Evolutionary conservation across 2,113 vertebrate genomes (phyloP), one percentile per base, ranked within the genome.

Genomic region (Cricetomys ansorgei): DNA sequence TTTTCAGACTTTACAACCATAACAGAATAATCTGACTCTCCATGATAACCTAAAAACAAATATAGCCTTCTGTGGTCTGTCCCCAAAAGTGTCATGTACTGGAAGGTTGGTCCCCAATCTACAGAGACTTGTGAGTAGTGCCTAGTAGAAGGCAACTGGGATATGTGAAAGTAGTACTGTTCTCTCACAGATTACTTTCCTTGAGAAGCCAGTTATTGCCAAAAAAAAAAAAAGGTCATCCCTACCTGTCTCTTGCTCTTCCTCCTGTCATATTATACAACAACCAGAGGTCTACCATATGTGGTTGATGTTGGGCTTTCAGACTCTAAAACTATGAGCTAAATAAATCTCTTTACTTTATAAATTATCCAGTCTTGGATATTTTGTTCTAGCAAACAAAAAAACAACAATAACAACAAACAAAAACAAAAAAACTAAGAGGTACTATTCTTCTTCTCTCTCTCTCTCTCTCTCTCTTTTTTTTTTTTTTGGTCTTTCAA

Each of bases 21-120:
- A 90, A 84, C 27, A 86, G 17, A 64, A 94, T 64, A 59, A 95
- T 37, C 25, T 93, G 43, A 5, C 21, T 73, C 17, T 92, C 92
- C 11, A 37, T 10, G 69, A 45, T 95, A 94, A 62, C 95, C 72
- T 65, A 89, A 62, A 94, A 91, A 94, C 23, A 93, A 96, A 17
- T 65, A 86, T 89, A 57, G 70, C 2, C n/a, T 11, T 8, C 69
- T 75, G 72, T 67, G 40, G 31, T 57, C 76, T 84, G n/a, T 40
- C 31, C 21, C 75, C 6, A 57, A 89, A 29, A 90, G 45, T 29
- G 31, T 50, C 48, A 67, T 11, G n/a, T 29, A 17, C 23, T 84
- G 29, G 29, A 84, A 84, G 45, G 8, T 3, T 84, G 55, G 16
- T 25, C 15, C 45, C 8, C n/a, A 45, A 27, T 50, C n/a, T 48